A percentile compares a stretch with the other conserved stretches of the same genome.
phyloP scores from a whole-genome alignment of 2,113 vertebrate genomes.

The Hypocryptadius cinnamomeus region DNA sequence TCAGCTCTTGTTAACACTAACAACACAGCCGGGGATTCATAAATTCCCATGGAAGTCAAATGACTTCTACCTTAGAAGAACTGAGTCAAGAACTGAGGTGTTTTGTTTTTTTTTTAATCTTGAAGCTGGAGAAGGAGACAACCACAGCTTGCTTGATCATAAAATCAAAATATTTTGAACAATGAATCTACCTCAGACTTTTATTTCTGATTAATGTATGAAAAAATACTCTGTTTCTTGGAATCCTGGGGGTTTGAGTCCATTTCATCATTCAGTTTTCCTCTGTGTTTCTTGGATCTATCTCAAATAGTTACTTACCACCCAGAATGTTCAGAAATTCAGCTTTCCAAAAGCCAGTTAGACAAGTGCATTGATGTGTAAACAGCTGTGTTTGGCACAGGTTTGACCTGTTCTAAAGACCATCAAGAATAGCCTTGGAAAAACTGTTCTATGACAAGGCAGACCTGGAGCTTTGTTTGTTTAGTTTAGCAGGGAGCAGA shows the following conservation, averaged over 20 bases:
- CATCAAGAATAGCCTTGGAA: background rate
- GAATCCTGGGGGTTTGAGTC: background rate
- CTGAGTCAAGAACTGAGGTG: background rate
- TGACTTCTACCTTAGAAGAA: constrained; percentile 16
- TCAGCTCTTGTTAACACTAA: constrained; percentile 46
- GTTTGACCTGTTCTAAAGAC: background rate
- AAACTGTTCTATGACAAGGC: background rate
- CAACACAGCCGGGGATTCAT: constrained; percentile 1
- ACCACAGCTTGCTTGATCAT: background rate
- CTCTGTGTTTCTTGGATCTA: background rate
- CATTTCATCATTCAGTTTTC: background rate
- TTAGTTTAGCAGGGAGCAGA: background rate
- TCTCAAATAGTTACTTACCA: background rate
- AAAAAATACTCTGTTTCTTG: background rate
- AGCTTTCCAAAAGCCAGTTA: background rate
- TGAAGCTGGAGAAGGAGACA: background rate
- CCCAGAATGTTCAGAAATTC: background rate
- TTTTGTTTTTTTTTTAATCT: background rate
- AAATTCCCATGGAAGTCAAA: constrained; percentile 37
- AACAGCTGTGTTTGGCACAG: background rate
- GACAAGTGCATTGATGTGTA: background rate
- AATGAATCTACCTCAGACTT: background rate
- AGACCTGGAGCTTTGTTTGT: background rate
- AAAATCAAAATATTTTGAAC: background rate
- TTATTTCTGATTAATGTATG: background rate